Conservation (phyloP, 2,888 invertebrate species). For the Spatulosminthurus flaviceps region DNA sequence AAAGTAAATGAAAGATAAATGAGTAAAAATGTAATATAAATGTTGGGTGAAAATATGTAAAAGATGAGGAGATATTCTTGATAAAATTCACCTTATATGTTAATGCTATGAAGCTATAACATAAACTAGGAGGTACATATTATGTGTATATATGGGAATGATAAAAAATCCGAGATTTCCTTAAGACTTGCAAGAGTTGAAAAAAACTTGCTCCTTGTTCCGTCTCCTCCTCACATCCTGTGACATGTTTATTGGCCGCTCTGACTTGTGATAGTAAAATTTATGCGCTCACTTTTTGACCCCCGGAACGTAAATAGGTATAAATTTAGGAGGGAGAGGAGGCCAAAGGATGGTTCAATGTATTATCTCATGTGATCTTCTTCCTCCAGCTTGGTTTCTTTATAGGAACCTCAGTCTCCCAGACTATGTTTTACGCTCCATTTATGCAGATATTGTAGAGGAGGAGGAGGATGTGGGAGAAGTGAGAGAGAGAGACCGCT, state of each 20-base stretch:
- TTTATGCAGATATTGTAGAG: constrained; percentile 4
- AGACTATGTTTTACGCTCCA: constrained; percentile 30
- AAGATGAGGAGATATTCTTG: too few relatives aligned
- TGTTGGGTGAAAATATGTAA: too few relatives aligned
- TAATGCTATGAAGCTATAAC: too few relatives aligned
- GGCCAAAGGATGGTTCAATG: not conserved
- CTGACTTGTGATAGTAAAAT: constrained; percentile 40
- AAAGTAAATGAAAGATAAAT: too few relatives aligned
- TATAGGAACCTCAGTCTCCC: too few relatives aligned
- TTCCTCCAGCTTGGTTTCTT: too few relatives aligned
- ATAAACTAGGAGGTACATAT: too few relatives aligned
- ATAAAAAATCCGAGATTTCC: not conserved
- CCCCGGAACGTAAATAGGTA: constrained; percentile 33
- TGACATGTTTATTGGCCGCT: constrained; percentile 42
- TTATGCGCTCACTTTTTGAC: constrained; percentile 36
- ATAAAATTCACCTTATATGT: too few relatives aligned
- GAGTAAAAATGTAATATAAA: too few relatives aligned
- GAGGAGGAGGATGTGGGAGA: not conserved
- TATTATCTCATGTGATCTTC: too few relatives aligned
- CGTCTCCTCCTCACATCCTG: constrained; percentile 27
- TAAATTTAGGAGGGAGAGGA: constrained; percentile 16
- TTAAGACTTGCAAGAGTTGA: not conserved
- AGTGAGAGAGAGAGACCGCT: too few relatives aligned
- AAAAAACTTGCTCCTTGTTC: constrained; percentile 25
- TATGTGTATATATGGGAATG: too few relatives aligned